Evolutionary conservation across 2,888 invertebrate genomes (phyloP), one percentile per base, ranked within the genome.

Genomic region (Drosophila kanekoi): DNA sequence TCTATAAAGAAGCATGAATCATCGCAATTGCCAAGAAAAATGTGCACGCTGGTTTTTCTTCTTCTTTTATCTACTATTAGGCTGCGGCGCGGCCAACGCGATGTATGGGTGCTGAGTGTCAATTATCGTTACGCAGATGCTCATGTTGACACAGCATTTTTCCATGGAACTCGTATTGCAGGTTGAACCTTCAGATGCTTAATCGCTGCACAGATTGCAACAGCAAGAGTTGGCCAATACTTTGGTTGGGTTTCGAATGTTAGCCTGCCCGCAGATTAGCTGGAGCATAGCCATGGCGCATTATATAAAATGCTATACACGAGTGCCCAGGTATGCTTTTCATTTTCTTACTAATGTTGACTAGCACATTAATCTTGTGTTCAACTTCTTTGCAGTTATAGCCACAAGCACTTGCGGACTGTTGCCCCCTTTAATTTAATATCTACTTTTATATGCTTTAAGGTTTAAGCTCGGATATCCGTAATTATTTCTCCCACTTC

Each of bases 81-180:
- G n/a, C 5, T 23, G 23, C 23, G 8, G 28, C 48, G 63, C 58
- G 68, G 61, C 40, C 45, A 68, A 72, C 68, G 60, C 37, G 79
- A 62, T 73, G 80, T 49, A 70, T 79, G 76, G 6, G 9, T 43
- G 47, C 51, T 38, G 44, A 48, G 51, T 38, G 48, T 53, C 57
- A 57, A 60, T 49, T 54, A 33, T 35, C 52, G 53, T 83, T 75
- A 67, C 72, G 66, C 81, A 86, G 86, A 86, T 69, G 87, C n/a
- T 67, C 84, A 75, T 35, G 77, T 71, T 60, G 68, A 68, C 78
- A 59, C 35, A 13, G 49, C 61, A 43, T 14, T 49, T 70, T 44
- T 33, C n/a, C 38, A 18, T 16, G 13, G 45, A 20, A 20, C 2
- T 2, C 8, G 11, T 13, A 56, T 23, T 58, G 54, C 65, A 53